These are phyloP conservation scores for Orestias chungarensis DNA, from an alignment of 2,797 vertebrate genomes.

Conservation along the genomic window DNA sequence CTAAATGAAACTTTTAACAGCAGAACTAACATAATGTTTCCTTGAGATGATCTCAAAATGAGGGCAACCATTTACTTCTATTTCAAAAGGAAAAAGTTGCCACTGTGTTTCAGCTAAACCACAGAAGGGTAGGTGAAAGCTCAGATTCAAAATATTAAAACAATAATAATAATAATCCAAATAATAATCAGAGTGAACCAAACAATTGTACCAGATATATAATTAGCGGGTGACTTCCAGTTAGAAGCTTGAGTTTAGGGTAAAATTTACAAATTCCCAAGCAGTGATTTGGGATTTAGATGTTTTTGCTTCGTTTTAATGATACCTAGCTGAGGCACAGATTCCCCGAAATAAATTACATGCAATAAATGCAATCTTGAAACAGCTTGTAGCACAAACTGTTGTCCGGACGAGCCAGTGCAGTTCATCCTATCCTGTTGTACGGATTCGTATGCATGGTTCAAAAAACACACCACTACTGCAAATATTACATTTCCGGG, in stretches of 20 bases:
- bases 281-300: constrained; percentile 15
- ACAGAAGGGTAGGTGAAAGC: constrained; percentile 17
- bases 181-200: constrained; percentile 17
- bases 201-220: constrained; percentile 45
- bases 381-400: constrained; percentile 8
- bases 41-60: background rate
- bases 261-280: constrained; percentile 13
- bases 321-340: background rate
- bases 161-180: background rate
- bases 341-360: background rate
- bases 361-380: constrained; percentile 9
- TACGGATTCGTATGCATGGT: background rate
- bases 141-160: constrained; percentile 7
- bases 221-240: constrained; percentile 26
- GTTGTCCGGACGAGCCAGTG: background rate
- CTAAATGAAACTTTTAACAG: background rate
- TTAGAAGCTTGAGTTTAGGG: constrained; percentile 28
- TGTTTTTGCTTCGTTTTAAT: background rate
- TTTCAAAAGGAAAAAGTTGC: constrained; percentile 7
- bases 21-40: background rate
- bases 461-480: background rate
- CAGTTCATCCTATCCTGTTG: background rate
- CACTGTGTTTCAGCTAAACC: background rate
- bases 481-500: background rate
- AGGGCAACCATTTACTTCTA: constrained; percentile 19